phyloP scores from a whole-genome alignment of 1,140 invertebrate genomes.

The Solen grandis region DNA sequence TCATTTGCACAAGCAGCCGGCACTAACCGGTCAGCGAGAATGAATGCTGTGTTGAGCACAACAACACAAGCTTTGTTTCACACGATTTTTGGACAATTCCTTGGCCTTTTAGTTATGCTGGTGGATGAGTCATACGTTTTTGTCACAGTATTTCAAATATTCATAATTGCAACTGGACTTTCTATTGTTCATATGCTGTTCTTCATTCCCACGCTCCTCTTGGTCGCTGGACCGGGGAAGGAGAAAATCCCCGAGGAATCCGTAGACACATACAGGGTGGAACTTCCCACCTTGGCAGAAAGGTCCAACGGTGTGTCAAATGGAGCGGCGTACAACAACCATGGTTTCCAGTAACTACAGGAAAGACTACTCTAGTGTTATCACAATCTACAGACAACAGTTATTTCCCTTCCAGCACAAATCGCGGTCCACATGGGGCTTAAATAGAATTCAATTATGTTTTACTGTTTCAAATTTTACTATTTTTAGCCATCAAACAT shows the following conservation, averaged over 20 bases:
- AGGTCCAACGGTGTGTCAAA: too few species aligned
- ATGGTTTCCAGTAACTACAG: too few species aligned
- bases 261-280: slow-evolving; percentile 8
- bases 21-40: neutral
- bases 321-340: too few species aligned
- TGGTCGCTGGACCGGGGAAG: neutral
- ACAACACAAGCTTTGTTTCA: slow-evolving; percentile 3
- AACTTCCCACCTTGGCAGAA: too few species aligned
- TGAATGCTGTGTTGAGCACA: slow-evolving; percentile 1
- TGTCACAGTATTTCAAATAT: slow-evolving; percentile 4
- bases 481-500: too few species aligned
- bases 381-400: too few species aligned
- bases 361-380: too few species aligned
- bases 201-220: neutral
- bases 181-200: neutral
- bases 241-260: slow-evolving; percentile 20
- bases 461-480: too few species aligned
- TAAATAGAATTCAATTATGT: too few species aligned
- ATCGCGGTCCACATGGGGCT: too few species aligned
- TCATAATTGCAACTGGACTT: slow-evolving; percentile 1
- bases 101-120: slow-evolving; percentile 23
- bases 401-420: too few species aligned
- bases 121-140: slow-evolving; percentile 31
- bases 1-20: neutral
- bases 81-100: slow-evolving; percentile 13